phyloP scores from a whole-genome alignment of 1,140 invertebrate species.

The Trichoplusia ni region DNA sequence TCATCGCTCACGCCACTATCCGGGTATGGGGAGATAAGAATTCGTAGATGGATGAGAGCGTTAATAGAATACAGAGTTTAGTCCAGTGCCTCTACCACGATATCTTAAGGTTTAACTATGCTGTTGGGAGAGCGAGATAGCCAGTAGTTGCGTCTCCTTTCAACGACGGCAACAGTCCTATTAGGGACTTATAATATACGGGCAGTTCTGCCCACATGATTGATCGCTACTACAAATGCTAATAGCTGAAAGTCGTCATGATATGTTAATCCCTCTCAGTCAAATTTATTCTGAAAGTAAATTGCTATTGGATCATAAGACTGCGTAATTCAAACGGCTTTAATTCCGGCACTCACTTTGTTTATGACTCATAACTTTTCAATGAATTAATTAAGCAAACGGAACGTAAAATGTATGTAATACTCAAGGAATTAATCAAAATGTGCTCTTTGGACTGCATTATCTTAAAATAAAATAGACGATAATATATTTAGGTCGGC shows the following conservation, averaged over 20 bases:
- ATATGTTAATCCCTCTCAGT: too few relatives aligned
- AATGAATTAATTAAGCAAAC: constrained; percentile 24
- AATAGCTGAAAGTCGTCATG: constrained; percentile 50
- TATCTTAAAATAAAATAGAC: constrained; percentile 18
- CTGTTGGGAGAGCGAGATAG: too few relatives aligned
- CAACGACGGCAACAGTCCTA: too few relatives aligned
- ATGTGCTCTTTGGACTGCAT: constrained; percentile 42
- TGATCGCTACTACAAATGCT: constrained; percentile 52
- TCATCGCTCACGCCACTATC: constrained; percentile 58
- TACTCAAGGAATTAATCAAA: not conserved
- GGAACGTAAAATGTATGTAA: constrained; percentile 9
- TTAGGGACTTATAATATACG: too few relatives aligned
- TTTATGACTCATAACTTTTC: constrained; percentile 14
- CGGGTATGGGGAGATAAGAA: constrained; percentile 63
- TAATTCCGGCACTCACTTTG: too few relatives aligned
- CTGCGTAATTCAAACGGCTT: too few relatives aligned
- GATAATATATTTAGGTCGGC: constrained; percentile 45
- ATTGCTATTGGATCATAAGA: too few relatives aligned
- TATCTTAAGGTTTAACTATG: too few relatives aligned
- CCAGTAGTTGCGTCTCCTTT: too few relatives aligned
- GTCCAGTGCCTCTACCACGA: constrained; percentile 51
- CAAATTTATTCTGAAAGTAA: too few relatives aligned
- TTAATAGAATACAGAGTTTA: constrained; percentile 65
- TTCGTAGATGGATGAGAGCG: constrained; percentile 66
- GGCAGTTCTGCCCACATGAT: constrained; percentile 1